Conservation (phyloP, 1,140 invertebrate species). For the Contarinia nasturtii region DNA sequence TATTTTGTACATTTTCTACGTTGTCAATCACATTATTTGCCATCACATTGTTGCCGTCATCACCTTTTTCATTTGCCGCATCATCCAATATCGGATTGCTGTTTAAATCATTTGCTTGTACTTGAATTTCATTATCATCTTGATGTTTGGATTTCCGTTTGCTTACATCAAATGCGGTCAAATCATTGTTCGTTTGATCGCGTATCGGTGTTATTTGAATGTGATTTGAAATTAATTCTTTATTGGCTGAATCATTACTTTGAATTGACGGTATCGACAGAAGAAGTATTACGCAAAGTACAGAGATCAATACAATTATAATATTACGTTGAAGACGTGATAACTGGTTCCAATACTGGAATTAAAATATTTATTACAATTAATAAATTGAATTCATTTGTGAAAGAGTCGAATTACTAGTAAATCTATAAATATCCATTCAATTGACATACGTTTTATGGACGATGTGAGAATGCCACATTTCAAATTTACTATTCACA, state of each 20-base stretch:
- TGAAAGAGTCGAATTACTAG: no score
- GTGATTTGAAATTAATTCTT: constrained; percentile 6
- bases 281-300: constrained; percentile 11
- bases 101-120: constrained; percentile 1
- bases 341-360: constrained; percentile 63
- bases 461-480: no score
- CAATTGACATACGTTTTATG: no score
- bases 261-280: constrained; percentile 11
- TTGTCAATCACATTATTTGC: background rate
- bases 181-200: no score
- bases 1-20: background rate
- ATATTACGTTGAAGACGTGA: constrained; percentile 64
- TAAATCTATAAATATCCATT: no score
- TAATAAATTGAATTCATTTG: no score
- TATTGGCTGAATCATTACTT: constrained; percentile 10
- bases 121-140: background rate
- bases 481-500: no score
- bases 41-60: background rate
- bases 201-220: constrained; percentile 9
- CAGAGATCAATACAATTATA: constrained; percentile 33
- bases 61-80: background rate
- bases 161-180: no score
- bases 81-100: background rate
- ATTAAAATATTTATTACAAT: no score
- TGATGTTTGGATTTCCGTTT: background rate